Evolutionary conservation across 2,113 vertebrate species (phyloP).

Genomic region (Neodontobutis hainanensis): DNA sequence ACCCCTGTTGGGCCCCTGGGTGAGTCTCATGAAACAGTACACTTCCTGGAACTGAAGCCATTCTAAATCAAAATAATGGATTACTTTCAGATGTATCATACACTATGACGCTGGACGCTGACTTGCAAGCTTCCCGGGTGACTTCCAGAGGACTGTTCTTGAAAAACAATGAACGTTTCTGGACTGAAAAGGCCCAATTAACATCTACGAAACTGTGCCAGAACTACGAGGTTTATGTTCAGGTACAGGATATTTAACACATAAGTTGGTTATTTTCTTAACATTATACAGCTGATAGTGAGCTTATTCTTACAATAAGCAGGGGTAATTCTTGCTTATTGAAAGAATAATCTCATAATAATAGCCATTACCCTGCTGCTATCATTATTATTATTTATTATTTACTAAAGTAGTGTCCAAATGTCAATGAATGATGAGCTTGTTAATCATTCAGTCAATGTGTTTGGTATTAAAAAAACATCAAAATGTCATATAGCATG

Average conservation of each 20-base stretch:
- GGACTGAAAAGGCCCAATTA: constrained; percentile 76
- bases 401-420: too few relatives aligned
- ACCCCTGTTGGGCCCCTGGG: constrained; percentile 79
- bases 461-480: too few relatives aligned
- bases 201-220: constrained; percentile 61
- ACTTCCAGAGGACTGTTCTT: constrained; percentile 88
- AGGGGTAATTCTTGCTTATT: too few relatives aligned
- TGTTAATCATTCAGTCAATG: too few relatives aligned
- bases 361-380: too few relatives aligned
- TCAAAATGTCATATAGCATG: background rate
- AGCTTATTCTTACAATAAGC: too few relatives aligned
- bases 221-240: constrained; percentile 80
- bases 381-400: too few relatives aligned
- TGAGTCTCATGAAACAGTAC: constrained; percentile 63
- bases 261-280: too few relatives aligned
- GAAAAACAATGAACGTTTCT: constrained; percentile 82
- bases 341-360: too few relatives aligned
- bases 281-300: too few relatives aligned
- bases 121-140: constrained; percentile 83
- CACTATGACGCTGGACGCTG: constrained; percentile 86
- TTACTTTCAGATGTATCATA: constrained; percentile 78
- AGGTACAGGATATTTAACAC: constrained; percentile 70
- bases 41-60: background rate
- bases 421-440: too few relatives aligned
- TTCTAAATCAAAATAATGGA: background rate